Percentiles rank a stretch among this genome's conserved stretches.
phyloP scores from a whole-genome alignment of 2,888 invertebrate genomes.

The Xylophagus ater region DNA sequence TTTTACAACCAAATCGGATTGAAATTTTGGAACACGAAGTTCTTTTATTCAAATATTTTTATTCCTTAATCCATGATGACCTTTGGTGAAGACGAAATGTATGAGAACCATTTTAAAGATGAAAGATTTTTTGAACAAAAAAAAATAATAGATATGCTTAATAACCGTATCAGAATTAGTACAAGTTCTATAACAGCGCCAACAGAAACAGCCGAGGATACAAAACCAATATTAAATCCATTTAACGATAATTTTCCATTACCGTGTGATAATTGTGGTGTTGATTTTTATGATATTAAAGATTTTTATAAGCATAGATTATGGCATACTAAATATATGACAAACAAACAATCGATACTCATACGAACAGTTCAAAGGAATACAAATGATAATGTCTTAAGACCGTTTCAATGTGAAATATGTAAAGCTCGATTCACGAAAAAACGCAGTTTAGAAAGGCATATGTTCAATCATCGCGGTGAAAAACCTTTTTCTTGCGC shows the following conservation, averaged over 20 bases:
- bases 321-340: conserved; percentile 1
- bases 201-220: too few relatives aligned
- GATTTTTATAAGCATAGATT: conserved; percentile 5
- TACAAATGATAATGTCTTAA: neutral
- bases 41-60: too few relatives aligned
- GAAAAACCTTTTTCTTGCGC: conserved; percentile 6
- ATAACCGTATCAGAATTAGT: too few relatives aligned
- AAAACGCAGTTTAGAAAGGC: conserved; percentile 5
- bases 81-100: too few relatives aligned
- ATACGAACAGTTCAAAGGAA: neutral
- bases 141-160: too few relatives aligned
- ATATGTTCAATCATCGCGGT: conserved; percentile 1
- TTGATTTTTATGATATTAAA: conserved; percentile 1
- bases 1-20: too few relatives aligned
- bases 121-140: too few relatives aligned
- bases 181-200: too few relatives aligned
- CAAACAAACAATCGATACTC: neutral
- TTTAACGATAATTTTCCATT: conserved; percentile 3
- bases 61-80: too few relatives aligned
- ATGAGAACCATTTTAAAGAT: too few relatives aligned
- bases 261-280: conserved; percentile 8
- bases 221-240: too few relatives aligned
- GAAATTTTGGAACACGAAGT: too few relatives aligned
- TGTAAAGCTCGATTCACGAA: neutral
- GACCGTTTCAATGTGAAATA: neutral